A percentile compares a stretch with the other conserved stretches of the same genome.
phyloP scores from a whole-genome alignment of 2,113 vertebrate genomes.

The Protobothrops mucrosquamatus region DNA sequence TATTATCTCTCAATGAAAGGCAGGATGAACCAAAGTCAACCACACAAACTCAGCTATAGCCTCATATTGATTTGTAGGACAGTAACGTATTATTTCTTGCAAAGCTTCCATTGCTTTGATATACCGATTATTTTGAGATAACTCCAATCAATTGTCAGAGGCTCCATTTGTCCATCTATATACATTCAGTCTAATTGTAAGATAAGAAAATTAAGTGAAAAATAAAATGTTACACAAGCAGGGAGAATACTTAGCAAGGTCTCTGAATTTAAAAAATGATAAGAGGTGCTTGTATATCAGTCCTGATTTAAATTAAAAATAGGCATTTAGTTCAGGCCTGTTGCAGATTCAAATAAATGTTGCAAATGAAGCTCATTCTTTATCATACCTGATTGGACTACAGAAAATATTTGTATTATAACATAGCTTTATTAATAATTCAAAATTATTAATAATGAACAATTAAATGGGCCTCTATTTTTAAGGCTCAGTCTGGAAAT shows the following conservation, averaged over 20 bases:
- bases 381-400: constrained; percentile 3
- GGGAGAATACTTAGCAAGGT: not conserved
- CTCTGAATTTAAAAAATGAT: constrained; percentile 12
- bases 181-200: not conserved
- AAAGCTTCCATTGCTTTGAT: not conserved
- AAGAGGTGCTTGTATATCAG: constrained; percentile 24
- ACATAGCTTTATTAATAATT: constrained; percentile 32
- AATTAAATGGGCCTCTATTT: constrained; percentile 44
- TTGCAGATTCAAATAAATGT: constrained; percentile 30
- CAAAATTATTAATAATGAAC: constrained; percentile 44
- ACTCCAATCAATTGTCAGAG: not conserved
- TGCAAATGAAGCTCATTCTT: constrained; percentile 35
- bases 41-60: not conserved
- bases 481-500: constrained; percentile 54
- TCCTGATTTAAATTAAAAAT: not conserved
- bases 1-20: constrained; percentile 16
- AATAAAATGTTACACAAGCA: not conserved
- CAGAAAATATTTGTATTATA: constrained; percentile 35
- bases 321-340: constrained; percentile 32
- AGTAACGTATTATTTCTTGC: not conserved
- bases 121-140: constrained; percentile 4
- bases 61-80: constrained; percentile 12
- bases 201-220: too few relatives aligned
- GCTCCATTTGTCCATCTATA: not conserved
- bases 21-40: constrained; percentile 7